phyloP scores from a whole-genome alignment of 2,113 vertebrate genomes.

The Tyrannus savana region DNA sequence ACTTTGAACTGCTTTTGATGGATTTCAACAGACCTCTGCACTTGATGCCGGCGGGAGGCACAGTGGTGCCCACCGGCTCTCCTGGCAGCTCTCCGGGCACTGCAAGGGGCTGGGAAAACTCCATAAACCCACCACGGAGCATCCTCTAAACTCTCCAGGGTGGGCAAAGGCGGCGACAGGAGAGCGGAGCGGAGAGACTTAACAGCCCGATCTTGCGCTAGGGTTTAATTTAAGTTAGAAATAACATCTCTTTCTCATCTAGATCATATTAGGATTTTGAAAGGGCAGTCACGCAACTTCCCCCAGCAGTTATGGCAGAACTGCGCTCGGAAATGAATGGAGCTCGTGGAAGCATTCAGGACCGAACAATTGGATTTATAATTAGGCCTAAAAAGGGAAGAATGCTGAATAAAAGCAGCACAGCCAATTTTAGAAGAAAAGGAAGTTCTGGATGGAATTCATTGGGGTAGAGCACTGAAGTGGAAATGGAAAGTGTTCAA shows the following conservation, averaged over 20 bases:
- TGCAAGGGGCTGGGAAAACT: background rate
- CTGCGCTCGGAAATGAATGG: constrained; percentile 54
- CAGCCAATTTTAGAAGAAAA: constrained; percentile 71
- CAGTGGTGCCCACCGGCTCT: fast-evolving
- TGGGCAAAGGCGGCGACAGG: fast-evolving
- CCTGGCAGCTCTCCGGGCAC: fast-evolving
- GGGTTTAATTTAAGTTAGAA: constrained; percentile 57
- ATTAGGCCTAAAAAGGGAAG: constrained; percentile 65
- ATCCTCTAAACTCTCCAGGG: background rate
- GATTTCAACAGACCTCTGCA: background rate
- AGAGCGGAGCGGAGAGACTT: background rate
- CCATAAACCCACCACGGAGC: background rate
- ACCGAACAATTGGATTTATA: constrained; percentile 61
- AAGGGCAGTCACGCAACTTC: constrained; percentile 65
- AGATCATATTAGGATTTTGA: constrained; percentile 64
- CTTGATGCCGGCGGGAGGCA: background rate
- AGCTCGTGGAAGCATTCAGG: constrained; percentile 69
- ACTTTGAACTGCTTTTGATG: background rate
- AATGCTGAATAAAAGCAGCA: constrained; percentile 65
- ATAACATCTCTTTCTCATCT: constrained; percentile 57
- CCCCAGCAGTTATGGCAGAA: constrained; percentile 51
- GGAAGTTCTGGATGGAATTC: constrained; percentile 65
- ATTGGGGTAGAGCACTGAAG: constrained; percentile 48
- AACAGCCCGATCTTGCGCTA: background rate
- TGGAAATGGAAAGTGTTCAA: constrained; percentile 68